Evolutionary conservation across 2,888 invertebrate genomes (phyloP), one percentile per base, ranked within the genome.

Genomic region (Leptura quadrifasciata): DNA sequence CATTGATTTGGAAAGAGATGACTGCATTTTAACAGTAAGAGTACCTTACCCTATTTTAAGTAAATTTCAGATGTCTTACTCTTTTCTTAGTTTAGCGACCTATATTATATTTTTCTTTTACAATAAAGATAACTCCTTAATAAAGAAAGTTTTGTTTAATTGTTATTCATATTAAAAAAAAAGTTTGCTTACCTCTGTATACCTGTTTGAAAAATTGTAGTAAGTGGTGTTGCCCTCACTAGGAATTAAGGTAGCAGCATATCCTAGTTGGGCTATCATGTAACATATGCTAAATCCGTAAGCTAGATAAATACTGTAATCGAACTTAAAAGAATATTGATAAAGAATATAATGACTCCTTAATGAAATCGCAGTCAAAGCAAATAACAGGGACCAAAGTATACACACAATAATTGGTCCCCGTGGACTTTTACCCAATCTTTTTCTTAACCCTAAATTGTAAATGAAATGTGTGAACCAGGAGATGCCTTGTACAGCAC

Each of bases 381-480:
- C 90, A 60, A 94, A 92, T 57, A 94, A 90, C 52, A 94, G 86
- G 73, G 93, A 89, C 94, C 95, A 95, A 31, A 94, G 85, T 2
- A 95, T 90, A 76, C 95, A 90, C 75, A 95, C 91, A 8, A 91
- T 85, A 10, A 93, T 89, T 0, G 96, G 95, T 0, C 97, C 97
- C 57, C 96, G 91, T 77, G 94, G 92, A 89, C 94, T 94, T 77
- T 92, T 86, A 0, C 92, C 91, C 55, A 94, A 89, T 81, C 93
- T 91, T 82, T 91, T 91, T 82, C 94, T 93, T 72, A 96, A 88
- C 3, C 94, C 93, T 81, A 95, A 89, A 82, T 92, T 91, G 88
- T 94, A 95, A 79, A 94, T 92, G 82, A 95, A 93, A 89, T 98
- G 97, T 18, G 96, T 91, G 70, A 95, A 89, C 97, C 97, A 97